Evolutionary conservation across 2,113 vertebrate species (phyloP).

Genomic region (Epinephelus fuscoguttatus): DNA sequence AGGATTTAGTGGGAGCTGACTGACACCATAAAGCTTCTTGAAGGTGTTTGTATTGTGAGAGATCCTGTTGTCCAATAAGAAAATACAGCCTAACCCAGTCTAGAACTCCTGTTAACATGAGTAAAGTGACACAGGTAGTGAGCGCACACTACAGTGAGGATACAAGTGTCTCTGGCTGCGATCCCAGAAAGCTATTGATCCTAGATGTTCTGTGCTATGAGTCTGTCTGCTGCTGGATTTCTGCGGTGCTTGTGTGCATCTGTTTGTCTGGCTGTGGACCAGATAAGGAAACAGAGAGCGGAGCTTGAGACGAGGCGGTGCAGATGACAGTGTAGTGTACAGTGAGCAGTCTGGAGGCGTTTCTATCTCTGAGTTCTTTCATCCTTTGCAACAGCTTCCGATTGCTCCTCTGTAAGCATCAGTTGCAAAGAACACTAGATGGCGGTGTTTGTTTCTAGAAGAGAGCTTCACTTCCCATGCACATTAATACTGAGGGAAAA

Average conservation of each 20-base stretch:
- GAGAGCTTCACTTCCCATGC: slow-evolving; percentile 12
- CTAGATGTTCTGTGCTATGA: slow-evolving; percentile 43
- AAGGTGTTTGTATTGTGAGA: slow-evolving; percentile 35
- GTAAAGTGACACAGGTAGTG: slow-evolving; percentile 52
- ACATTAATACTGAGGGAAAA: background rate
- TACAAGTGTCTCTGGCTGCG: slow-evolving; percentile 59
- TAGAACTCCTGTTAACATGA: slow-evolving; percentile 52
- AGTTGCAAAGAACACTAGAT: slow-evolving; percentile 64
- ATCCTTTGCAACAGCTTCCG: slow-evolving; percentile 13
- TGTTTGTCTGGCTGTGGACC: slow-evolving; percentile 58
- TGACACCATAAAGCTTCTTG: slow-evolving; percentile 14
- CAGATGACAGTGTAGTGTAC: slow-evolving; percentile 9
- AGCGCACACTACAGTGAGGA: slow-evolving; percentile 34
- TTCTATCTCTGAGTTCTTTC: slow-evolving; percentile 10
- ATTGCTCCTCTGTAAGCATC: slow-evolving; percentile 11
- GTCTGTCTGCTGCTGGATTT: slow-evolving; percentile 49
- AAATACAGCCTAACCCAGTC: slow-evolving; percentile 31
- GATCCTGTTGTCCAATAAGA: slow-evolving; percentile 39
- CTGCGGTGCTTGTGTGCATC: slow-evolving; percentile 32
- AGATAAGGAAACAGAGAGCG: slow-evolving; percentile 56
- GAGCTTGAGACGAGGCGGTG: slow-evolving; percentile 22
- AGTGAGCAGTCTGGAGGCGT: slow-evolving; percentile 2
- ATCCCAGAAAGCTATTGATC: slow-evolving; percentile 71
- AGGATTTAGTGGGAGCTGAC: slow-evolving; percentile 20
- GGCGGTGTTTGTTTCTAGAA: slow-evolving; percentile 66